Percentiles rank a stretch among this genome's conserved stretches.
Evolutionary conservation across 2,888 invertebrate genomes (phyloP).

Genomic region (Scrobipalpa atriplicella): DNA sequence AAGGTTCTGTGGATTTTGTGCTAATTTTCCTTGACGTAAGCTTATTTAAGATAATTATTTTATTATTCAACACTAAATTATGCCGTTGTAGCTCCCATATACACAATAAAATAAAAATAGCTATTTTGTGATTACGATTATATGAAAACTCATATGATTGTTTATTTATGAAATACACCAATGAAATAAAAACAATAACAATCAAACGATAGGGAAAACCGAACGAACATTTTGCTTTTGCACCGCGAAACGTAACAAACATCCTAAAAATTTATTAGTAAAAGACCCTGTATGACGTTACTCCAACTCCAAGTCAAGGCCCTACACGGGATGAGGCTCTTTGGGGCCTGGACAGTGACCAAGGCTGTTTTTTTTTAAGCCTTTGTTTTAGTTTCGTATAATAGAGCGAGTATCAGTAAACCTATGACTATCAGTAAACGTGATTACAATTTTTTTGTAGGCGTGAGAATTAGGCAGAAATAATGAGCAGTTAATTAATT

Average conservation of each 20-base stretch:
- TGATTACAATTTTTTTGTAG: background rate
- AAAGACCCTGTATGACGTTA: background rate
- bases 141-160: too few species aligned
- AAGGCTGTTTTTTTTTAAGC: constrained; percentile 24
- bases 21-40: too few species aligned
- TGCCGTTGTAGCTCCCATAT: too few species aligned
- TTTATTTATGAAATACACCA: too few species aligned
- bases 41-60: too few species aligned
- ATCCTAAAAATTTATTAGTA: background rate
- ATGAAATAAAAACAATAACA: too few species aligned
- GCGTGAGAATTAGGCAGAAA: background rate
- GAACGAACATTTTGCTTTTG: too few species aligned
- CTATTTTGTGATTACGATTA: too few species aligned
- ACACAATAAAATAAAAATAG: too few species aligned
- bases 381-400: constrained; percentile 9
- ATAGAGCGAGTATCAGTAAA: background rate
- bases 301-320: constrained; percentile 7
- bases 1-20: too few species aligned
- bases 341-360: background rate
- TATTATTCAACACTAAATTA: too few species aligned
- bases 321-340: constrained; percentile 2
- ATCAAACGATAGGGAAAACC: too few species aligned
- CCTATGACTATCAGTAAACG: background rate
- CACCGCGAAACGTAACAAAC: background rate
- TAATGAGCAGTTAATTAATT: background rate